Percentiles rank a stretch among this genome's conserved stretches.
These are phyloP conservation scores for Micromys minutus DNA, from an alignment of 2,113 vertebrate species.

Conservation along the genomic window DNA sequence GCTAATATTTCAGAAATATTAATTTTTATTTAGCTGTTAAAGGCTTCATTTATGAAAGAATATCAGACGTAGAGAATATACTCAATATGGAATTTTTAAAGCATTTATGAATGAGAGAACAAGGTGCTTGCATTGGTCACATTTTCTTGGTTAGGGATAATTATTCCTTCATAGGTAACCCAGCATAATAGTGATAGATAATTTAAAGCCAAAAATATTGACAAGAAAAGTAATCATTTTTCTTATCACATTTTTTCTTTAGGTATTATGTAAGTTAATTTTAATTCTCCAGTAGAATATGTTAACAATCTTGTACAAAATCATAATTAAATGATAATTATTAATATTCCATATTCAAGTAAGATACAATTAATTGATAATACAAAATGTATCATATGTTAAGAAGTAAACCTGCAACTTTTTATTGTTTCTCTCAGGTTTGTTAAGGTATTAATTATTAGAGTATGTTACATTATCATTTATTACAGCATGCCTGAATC, in stretches of 20 bases:
- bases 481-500: neutral
- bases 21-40: no score
- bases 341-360: neutral
- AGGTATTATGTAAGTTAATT: neutral
- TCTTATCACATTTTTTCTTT: neutral
- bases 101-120: neutral
- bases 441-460: neutral
- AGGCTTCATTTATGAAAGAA: neutral
- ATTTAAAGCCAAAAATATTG: neutral
- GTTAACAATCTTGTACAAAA: neutral
- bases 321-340: neutral
- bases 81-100: neutral
- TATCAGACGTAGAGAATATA: neutral
- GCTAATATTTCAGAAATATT: neutral
- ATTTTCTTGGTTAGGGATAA: neutral
- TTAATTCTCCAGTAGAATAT: neutral
- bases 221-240: no score
- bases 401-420: neutral
- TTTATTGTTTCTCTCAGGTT: neutral
- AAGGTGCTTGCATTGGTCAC: neutral
- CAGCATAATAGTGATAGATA: neutral
- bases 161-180: neutral
- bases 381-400: neutral
- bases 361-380: neutral
- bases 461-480: neutral